Evolutionary conservation across 1,140 invertebrate species (phyloP), one percentile per base, ranked within the genome.

Genomic region (Trichomalopsis sarcophagae): DNA sequence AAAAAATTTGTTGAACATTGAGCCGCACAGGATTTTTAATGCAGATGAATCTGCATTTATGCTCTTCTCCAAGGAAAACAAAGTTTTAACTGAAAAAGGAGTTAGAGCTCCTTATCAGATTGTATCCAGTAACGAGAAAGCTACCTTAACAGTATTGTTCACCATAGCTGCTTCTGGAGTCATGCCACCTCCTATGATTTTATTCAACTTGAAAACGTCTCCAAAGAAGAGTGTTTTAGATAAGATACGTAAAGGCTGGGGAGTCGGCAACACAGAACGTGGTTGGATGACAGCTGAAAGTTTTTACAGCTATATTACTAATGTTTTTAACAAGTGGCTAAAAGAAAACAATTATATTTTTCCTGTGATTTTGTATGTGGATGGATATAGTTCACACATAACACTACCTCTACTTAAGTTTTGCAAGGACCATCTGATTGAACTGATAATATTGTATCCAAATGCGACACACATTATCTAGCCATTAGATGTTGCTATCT

Each of bases 381-480:
- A 93, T 89, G 91, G 91, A 1, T 91, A 93, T 84, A 83, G 73
- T n/a, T 91, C 90, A 3, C 91, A 93, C 84, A 30, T 92, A 36
- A 89, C 88, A 14, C 79, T 91, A n/a, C 50, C 88, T 27, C n/a
- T 91, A 69, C 89, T 86, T 40, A 81, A 91, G 27, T 91, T 93
- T 87, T 36, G 33, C 33, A 36, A 36, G 84, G 91, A 92, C 80
- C 79, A 84, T 36, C 6, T 36, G 47, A 93, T 94, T 23, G 84
- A 87, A 81, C 62, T 88, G 27, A 86, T 88, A 86, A 27, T 80
- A 55, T 55, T 93, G 91, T 93, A 36, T 6, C 33, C 33, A 36
- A 36, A 36, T 3, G 33, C 33, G 6, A 36, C 33, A 3, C 33
- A 36, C 33, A 36, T 36, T 3, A 36, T 36, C 33, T 3, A 36